Evolutionary conservation across 2,113 vertebrate species (phyloP), one percentile per base, ranked within the genome.

Genomic region (Malurus alboscapulatus): DNA sequence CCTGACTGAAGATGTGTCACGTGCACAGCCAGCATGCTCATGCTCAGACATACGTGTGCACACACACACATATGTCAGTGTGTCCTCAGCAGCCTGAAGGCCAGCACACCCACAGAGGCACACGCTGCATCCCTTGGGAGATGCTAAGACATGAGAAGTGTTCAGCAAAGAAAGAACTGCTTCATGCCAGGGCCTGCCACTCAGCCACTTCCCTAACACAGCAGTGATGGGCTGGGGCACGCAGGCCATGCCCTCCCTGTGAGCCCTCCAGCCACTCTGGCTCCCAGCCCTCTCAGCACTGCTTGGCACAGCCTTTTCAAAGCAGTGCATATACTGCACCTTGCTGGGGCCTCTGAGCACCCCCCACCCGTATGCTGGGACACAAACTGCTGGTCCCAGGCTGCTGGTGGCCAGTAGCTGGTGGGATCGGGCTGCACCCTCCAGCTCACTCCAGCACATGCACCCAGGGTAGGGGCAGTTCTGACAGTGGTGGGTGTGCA

Each of bases 111-210:
- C 10, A 1, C 27, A 38, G 17, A 55, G 32, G 40, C 92, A 79
- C 27, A n/a, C 0, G 1, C 54, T 68, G 79, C 50, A 54, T 83
- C 75, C 66, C 57, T 40, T 48, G 71, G 85, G 71, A 95, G 88
- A 90, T 82, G 78, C 85, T 78, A 63, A 75, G 47, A 66, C 66
- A 91, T 0, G 50, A 84, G 69, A 76, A 21, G 32, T 36, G 66
- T 26, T 91, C 92, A 53, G 82, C 30, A 90, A 55, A 93, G 82
- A 68, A 6, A 1, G 67, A 38, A 38, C 38, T 68, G 32, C 50
- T 95, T 95, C 94, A 65, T 93, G 92, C 94, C 94, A 83, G 88
- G 91, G 71, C 95, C 92, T 94, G 94, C 68, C 89, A 73, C 0
- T 1, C 84, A 88, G 68, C 65, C 19, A 68, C 54, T 82, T 93